A percentile compares a stretch with the other conserved stretches of the same genome.
Conservation (phyloP, 2,888 invertebrate genomes). For the Allophyes oxyacanthae region DNA sequence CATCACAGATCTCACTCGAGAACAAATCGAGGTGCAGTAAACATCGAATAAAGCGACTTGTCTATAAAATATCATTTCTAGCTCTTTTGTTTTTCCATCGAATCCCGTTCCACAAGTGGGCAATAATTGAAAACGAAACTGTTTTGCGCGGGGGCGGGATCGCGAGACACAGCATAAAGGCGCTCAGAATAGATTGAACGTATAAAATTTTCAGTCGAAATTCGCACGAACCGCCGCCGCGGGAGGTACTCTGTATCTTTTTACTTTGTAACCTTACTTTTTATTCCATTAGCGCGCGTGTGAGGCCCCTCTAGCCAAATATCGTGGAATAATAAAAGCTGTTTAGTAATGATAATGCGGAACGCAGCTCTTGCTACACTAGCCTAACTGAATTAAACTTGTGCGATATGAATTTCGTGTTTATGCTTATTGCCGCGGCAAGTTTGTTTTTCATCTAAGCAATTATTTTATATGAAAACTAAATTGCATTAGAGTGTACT, state of each 20-base stretch:
- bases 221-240: constrained; percentile 86
- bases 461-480: constrained; percentile 57
- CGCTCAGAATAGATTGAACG: constrained; percentile 88
- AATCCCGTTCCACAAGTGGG: constrained; percentile 88
- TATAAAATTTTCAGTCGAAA: constrained; percentile 89
- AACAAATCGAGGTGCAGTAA: constrained; percentile 86
- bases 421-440: constrained; percentile 73
- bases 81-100: constrained; percentile 86
- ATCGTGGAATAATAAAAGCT: constrained; percentile 88
- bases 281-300: constrained; percentile 89
- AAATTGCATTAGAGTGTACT: constrained; percentile 29
- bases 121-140: constrained; percentile 89
- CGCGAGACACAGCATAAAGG: constrained; percentile 87
- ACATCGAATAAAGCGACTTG: constrained; percentile 85
- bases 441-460: constrained; percentile 72
- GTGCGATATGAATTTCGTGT: constrained; percentile 75
- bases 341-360: constrained; percentile 88
- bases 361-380: constrained; percentile 78
- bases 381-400: constrained; percentile 84
- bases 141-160: constrained; percentile 83
- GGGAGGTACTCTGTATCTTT: constrained; percentile 88
- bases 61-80: constrained; percentile 88
- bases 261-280: constrained; percentile 89
- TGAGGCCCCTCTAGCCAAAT: constrained; percentile 87
- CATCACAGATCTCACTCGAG: constrained; percentile 84